Evolutionary conservation across 2,113 vertebrate genomes (phyloP), one percentile per base, ranked within the genome.

Genomic region (Emydocephalus ijimae): DNA sequence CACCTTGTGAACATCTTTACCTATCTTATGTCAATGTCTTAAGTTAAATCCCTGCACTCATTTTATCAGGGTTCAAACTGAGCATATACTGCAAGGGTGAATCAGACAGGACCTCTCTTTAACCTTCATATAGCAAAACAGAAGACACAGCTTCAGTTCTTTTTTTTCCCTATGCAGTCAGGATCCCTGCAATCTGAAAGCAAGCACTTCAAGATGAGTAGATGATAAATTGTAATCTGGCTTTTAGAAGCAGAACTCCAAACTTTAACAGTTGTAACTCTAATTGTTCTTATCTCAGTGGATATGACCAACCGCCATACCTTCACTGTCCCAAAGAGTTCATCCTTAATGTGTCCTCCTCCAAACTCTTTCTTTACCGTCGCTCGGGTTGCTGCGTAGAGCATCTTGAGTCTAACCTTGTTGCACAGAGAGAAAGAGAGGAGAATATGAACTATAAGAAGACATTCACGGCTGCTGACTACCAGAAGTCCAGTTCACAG

Each of bases 331-430:
- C 99, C 99, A 52, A 99, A 99, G 93, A 99, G 96, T 95, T 99
- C 99, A 0, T 99, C 99, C 96, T 98, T 99, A 92, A 99, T 98
- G 96, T 99, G 98, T 9, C 99, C 99, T 3, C 99, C 98, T 0
- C 99, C 99, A 94, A 99, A 99, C 96, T 99, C 99, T 95, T 99
- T 99, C 97, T 99, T 99, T 95, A 99, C 98, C 0, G 99, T 99
- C 48, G 99, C 99, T 94, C 99, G 98, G 1, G 99, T 99, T 23
- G 99, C 99, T 3, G 99, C 99, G 0, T 99, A 99, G n/a, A 99
- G 97, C 99, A 99, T 99, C 98, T 99, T 99, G 97, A 99, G 98
- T 96, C 99, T 98, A 92, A 99, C 99, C 99, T 99, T 93, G 1
- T 1, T 43, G 34, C 0, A 0, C 2, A 88, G 56, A 94, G 8